Percentiles rank a stretch among this genome's conserved stretches.
These are phyloP conservation scores for Altica lythri DNA, from an alignment of 2,888 invertebrate species.

Conservation along the genomic window DNA sequence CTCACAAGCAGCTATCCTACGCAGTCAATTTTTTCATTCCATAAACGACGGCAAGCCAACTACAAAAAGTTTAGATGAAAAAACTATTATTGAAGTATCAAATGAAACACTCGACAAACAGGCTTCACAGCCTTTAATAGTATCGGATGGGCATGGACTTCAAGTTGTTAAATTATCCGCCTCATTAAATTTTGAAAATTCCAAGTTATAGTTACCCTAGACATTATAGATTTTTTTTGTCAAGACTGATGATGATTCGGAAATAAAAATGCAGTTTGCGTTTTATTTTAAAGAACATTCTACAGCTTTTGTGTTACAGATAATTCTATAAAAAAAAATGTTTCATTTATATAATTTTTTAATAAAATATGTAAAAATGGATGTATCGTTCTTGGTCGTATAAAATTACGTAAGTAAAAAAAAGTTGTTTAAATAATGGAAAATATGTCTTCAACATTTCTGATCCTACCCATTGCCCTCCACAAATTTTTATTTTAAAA, in stretches of 20 bases:
- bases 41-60: constrained; percentile 47
- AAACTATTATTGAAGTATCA: constrained; percentile 53
- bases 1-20: constrained; percentile 59
- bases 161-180: constrained; percentile 30
- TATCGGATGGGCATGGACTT: constrained; percentile 10
- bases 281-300: constrained; percentile 2
- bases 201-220: constrained; percentile 42
- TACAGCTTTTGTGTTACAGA: not conserved
- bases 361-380: too few relatives aligned
- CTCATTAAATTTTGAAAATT: constrained; percentile 39
- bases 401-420: too few relatives aligned
- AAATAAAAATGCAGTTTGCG: constrained; percentile 26
- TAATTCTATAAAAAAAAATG: too few relatives aligned
- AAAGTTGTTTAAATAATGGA: too few relatives aligned
- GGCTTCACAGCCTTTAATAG: constrained; percentile 38
- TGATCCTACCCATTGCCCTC: too few relatives aligned
- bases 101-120: constrained; percentile 51
- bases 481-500: too few relatives aligned
- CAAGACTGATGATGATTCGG: constrained; percentile 45
- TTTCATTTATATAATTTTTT: too few relatives aligned
- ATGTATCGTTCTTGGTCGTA: too few relatives aligned
- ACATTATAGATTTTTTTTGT: constrained; percentile 29
- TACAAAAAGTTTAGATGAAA: constrained; percentile 51
- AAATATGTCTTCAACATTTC: too few relatives aligned
- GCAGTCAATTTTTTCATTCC: constrained; percentile 62